A percentile compares a stretch with the other conserved stretches of the same genome.
phyloP scores from a whole-genome alignment of 2,797 vertebrate species.

The Pangasius macronema region DNA sequence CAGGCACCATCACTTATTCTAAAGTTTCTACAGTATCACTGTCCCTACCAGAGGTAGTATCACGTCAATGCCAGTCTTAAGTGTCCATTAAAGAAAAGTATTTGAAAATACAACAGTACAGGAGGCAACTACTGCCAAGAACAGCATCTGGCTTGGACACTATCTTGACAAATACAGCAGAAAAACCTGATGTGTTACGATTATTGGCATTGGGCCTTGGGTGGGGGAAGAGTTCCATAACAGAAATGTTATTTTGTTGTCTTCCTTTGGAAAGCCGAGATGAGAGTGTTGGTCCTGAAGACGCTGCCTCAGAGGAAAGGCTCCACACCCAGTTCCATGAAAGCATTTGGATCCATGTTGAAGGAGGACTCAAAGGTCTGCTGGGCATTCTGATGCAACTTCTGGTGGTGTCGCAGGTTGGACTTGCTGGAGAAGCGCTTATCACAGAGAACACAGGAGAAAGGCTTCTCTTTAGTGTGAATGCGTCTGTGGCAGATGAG shows the following conservation, averaged over 20 bases:
- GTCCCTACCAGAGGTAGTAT: slow-evolving; percentile 67
- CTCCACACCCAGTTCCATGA: slow-evolving; percentile 77
- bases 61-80: slow-evolving; percentile 54
- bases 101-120: slow-evolving; percentile 57
- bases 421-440: slow-evolving; percentile 83
- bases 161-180: slow-evolving; percentile 57
- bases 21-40: slow-evolving; percentile 58
- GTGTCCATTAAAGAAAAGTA: slow-evolving; percentile 50
- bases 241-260: slow-evolving; percentile 47
- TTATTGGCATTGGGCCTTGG: slow-evolving; percentile 66
- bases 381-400: slow-evolving; percentile 76
- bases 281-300: slow-evolving; percentile 26
- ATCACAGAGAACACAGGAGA: slow-evolving; percentile 74
- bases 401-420: slow-evolving; percentile 81
- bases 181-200: slow-evolving; percentile 69
- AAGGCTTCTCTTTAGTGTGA: slow-evolving; percentile 86
- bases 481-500: slow-evolving; percentile 87
- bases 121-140: slow-evolving; percentile 53
- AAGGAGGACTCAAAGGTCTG: slow-evolving; percentile 68
- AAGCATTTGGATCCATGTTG: slow-evolving; percentile 68
- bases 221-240: slow-evolving; percentile 51
- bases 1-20: slow-evolving; percentile 62
- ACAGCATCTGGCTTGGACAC: slow-evolving; percentile 53
- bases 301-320: slow-evolving; percentile 70
- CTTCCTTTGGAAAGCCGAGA: slow-evolving; percentile 49